Evolutionary conservation across 1,140 invertebrate genomes (phyloP), one percentile per base, ranked within the genome.

Genomic region (Dinoponera quadriceps): DNA sequence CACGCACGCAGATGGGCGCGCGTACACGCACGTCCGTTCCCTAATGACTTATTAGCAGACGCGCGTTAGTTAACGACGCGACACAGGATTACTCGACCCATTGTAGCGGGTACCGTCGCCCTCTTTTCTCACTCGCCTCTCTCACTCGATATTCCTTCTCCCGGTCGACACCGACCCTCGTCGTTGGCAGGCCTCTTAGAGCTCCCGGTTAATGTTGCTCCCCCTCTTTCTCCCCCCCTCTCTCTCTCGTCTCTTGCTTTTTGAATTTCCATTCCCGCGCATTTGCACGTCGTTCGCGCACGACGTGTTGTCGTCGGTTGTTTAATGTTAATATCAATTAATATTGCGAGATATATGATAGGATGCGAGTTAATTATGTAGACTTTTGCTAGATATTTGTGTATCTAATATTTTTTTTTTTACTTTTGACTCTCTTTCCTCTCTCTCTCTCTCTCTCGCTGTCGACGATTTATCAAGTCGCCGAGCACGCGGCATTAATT

Each of bases 21-120:
- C 59, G 74, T 78, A 84, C 73, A 78, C 72, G 69, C 84, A 83
- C 82, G 87, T 65, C 73, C 90, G 85, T 81, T 77, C 88, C 90
- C 85, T 94, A 93, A 94, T 94, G 92, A 94, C 92, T 93, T 93
- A 93, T 94, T 92, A 92, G 90, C 88, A 89, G 89, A 59, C 88
- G 89, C 88, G 89, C 89, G 88, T 90, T 91, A 85, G 89, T 92
- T 91, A 92, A 93, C 90, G 89, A 91, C 88, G 82, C 88, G 72
- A 90, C 88, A 90, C 88, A 82, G 75, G 81, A 91, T 91, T 91
- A 88, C 85, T 84, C 82, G 82, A 60, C 20, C 49, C 63, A 89
- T 87, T 88, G 84, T 91, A 55, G 63, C 83, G 63, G 38, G 9
- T 29, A 83, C 68, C 33, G 54, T 82, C 78, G 68, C 48, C 81